Percentiles rank a stretch among this genome's conserved stretches.
These are phyloP conservation scores for Agonum fuliginosum DNA, from an alignment of 2,888 invertebrate genomes.

Conservation along the genomic window DNA sequence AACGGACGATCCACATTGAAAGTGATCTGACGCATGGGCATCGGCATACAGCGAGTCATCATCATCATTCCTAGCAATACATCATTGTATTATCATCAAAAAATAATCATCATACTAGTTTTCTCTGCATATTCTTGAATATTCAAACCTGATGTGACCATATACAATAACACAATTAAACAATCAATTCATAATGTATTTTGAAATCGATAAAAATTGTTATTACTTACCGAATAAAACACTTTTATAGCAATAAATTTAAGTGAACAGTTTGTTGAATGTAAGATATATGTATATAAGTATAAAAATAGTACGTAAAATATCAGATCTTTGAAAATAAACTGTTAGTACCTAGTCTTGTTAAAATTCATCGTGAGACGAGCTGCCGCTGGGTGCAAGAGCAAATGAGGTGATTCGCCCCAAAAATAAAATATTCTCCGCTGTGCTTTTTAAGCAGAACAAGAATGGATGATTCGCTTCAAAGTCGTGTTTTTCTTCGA, in stretches of 20 bases:
- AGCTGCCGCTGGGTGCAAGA: neutral
- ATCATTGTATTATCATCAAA: neutral
- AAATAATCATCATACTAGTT: neutral
- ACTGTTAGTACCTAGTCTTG: neutral
- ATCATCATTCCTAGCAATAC: slow-evolving; percentile 61
- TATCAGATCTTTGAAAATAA: slow-evolving; percentile 23
- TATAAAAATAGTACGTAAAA: neutral
- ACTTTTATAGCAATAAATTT: neutral
- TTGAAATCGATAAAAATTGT: neutral
- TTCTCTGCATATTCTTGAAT: slow-evolving; percentile 4
- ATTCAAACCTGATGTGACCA: slow-evolving; percentile 14
- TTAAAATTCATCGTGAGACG: slow-evolving; percentile 61
- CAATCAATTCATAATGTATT: neutral
- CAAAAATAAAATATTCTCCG: slow-evolving; percentile 35
- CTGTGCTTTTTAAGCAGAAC: slow-evolving; percentile 56
- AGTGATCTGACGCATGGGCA: slow-evolving; percentile 63
- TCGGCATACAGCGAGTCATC: slow-evolving; percentile 63
- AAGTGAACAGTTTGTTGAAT: neutral
- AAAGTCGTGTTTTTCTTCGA: slow-evolving; percentile 61
- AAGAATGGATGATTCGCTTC: slow-evolving; percentile 67
- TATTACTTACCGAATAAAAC: neutral
- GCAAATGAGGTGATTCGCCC: slow-evolving; percentile 46
- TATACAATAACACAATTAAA: neutral
- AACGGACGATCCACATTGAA: slow-evolving; percentile 72
- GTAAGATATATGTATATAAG: neutral